Evolutionary conservation across 1,140 invertebrate species (phyloP), one percentile per base, ranked within the genome.

Genomic region (Asbolus verrucosus): DNA sequence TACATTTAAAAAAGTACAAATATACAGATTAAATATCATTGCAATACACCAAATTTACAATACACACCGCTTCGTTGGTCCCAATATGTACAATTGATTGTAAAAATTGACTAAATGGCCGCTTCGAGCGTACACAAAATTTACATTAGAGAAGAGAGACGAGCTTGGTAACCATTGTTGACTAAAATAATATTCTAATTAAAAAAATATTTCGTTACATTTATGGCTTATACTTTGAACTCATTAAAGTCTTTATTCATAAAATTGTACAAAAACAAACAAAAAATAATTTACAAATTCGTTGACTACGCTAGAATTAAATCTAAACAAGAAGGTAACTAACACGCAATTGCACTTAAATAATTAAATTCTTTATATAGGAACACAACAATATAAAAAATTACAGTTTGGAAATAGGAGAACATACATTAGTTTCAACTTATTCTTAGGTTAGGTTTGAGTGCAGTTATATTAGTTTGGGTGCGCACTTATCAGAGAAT

Each of bases 121-220:
- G 62, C 59, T 72, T 71, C 66, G 65, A 73, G 65, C 43, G 36
- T 11, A 68, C 41, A 46, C 46, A 65, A 73, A 71, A 67, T 70
- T 66, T 70, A 13, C 39, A 71, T 70, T 66, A 67, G n/a, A 46
- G n/a, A 50, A 50, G 30, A 62, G 13, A 30, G 18, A 38, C 36
- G 2, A 38, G 18, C 65, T 75, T 77, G 75, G 75, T 77, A 77
- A 77, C 75, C 75, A 77, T 69, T 65, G 69, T 54, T 77, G 75
- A 77, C 75, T 77, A 76, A 77, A 75, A 73, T 60, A 27, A 27
- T 27, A 65, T 54, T 59, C 46, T 54, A 18, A 65, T 50, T 16
- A 43, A 43, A 43, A 43, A 46, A 46, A 46, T 18, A 46, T 19
- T 70, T 27, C 19, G 18, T 50, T 61, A 71, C 11, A 59, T 24